Evolutionary conservation across 2,888 invertebrate genomes (phyloP).

Genomic region (Hetaerina titia): DNA sequence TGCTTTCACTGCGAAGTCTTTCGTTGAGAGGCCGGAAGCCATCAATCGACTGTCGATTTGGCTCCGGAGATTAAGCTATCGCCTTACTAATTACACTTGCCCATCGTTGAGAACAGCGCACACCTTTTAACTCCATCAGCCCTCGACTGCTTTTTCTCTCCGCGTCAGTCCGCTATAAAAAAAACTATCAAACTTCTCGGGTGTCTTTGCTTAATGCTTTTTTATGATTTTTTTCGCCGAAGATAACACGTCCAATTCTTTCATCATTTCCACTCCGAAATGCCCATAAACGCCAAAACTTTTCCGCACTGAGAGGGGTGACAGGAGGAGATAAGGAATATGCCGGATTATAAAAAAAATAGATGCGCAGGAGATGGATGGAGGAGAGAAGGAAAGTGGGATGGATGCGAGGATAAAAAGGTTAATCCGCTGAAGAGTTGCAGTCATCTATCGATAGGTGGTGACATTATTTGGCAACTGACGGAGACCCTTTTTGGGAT

Average conservation of each 20-base stretch:
- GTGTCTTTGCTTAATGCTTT: too few species aligned
- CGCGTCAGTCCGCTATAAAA: background rate
- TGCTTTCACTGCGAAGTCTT: background rate
- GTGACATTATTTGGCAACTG: background rate
- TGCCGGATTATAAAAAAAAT: too few species aligned
- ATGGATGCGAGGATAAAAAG: background rate
- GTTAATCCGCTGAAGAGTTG: background rate
- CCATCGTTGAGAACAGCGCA: background rate
- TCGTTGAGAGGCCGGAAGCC: background rate
- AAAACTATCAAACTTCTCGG: background rate
- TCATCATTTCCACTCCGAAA: too few species aligned
- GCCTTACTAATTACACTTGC: background rate
- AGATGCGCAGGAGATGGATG: too few species aligned
- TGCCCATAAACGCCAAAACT: too few species aligned
- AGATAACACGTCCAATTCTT: too few species aligned
- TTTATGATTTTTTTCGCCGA: too few species aligned
- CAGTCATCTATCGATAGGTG: background rate
- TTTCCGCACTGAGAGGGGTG: too few species aligned
- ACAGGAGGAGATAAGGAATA: too few species aligned
- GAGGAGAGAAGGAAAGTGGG: background rate
- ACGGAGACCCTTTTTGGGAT: background rate
- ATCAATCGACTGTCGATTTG: background rate
- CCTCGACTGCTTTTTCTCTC: background rate
- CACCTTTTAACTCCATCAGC: background rate
- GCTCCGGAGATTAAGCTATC: constrained; percentile 2